These are phyloP conservation scores for Bradypodion pumilum DNA, from an alignment of 2,797 vertebrate genomes.

Conservation along the genomic window DNA sequence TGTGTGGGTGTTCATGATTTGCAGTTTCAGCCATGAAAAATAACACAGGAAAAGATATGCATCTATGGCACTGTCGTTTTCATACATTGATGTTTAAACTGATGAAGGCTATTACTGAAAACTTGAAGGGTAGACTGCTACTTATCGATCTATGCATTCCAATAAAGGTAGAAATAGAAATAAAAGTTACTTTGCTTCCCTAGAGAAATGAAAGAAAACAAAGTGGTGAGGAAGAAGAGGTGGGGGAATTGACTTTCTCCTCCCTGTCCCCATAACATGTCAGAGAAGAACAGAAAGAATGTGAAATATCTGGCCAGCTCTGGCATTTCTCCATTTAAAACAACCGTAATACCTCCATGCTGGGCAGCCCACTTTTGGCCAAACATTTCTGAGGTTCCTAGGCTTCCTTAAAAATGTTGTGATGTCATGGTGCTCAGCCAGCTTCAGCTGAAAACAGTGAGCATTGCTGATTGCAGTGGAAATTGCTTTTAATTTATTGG, in stretches of 20 bases:
- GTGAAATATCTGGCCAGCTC: conserved; percentile 3
- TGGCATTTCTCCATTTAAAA: background rate
- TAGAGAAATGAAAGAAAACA: background rate
- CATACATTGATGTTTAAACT: background rate
- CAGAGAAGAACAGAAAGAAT: conserved; percentile 1
- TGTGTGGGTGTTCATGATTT: background rate
- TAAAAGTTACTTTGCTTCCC: background rate
- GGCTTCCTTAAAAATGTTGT: background rate
- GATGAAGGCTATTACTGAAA: background rate
- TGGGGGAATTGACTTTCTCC: background rate
- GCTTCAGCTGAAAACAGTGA: background rate
- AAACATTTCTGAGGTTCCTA: background rate
- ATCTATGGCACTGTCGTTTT: background rate
- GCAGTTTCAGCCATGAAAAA: background rate
- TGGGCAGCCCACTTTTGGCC: background rate
- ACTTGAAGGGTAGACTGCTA: background rate
- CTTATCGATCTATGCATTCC: background rate
- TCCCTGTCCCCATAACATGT: background rate
- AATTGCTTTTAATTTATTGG: background rate
- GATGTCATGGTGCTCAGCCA: background rate
- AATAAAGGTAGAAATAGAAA: background rate
- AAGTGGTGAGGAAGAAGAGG: background rate
- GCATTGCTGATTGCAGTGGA: background rate
- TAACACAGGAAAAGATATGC: background rate
- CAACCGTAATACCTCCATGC: background rate